phyloP scores from a whole-genome alignment of 1,140 invertebrate species.

The Cydia splendana region DNA sequence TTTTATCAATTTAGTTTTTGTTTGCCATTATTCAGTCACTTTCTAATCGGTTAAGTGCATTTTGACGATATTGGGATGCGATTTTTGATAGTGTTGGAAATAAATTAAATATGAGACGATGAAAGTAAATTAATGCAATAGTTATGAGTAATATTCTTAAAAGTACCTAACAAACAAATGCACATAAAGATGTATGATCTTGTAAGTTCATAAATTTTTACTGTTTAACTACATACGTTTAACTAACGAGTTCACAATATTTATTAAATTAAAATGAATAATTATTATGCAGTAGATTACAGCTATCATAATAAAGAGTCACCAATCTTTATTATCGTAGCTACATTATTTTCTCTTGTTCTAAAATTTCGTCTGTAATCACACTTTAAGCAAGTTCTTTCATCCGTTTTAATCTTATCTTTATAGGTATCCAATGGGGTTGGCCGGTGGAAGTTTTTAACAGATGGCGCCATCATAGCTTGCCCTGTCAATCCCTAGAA shows the following conservation, averaged over 20 bases:
- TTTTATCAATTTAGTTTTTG: not conserved
- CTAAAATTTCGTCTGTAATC: not conserved
- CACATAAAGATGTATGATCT: not conserved
- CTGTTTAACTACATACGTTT: not conserved
- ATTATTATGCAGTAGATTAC: not conserved
- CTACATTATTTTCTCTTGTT: not conserved
- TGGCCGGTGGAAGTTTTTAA: no score
- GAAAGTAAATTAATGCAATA: no score
- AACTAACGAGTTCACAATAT: not conserved
- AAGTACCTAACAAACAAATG: no score
- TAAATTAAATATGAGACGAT: not conserved
- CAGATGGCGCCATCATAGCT: no score
- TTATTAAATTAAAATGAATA: not conserved
- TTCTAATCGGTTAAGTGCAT: constrained; percentile 4
- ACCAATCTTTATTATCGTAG: not conserved
- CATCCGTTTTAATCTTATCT: constrained; percentile 8
- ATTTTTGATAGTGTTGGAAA: not conserved
- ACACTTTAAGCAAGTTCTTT: not conserved
- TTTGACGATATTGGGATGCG: not conserved
- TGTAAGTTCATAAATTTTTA: not conserved
- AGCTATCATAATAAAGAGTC: not conserved
- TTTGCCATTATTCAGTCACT: not conserved
- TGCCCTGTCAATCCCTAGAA: no score
- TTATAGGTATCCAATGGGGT: not conserved
- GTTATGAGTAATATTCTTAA: no score